Conservation (phyloP, 2,888 invertebrate genomes). For the Ochropacha duplaris region DNA sequence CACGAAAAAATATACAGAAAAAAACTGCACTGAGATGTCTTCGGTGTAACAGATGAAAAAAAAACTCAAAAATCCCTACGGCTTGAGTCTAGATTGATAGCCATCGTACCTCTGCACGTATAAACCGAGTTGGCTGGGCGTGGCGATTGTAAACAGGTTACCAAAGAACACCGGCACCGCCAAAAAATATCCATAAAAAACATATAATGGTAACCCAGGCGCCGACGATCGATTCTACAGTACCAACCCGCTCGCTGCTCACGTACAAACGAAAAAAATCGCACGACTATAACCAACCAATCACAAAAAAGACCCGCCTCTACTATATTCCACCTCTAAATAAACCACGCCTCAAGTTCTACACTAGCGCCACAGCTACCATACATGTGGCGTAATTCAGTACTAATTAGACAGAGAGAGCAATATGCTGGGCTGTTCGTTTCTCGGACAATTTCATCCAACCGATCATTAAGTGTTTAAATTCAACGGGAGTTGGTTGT, state of each 20-base stretch:
- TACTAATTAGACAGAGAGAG: conserved; percentile 74
- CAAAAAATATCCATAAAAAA: conserved; percentile 83
- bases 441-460: conserved; percentile 82
- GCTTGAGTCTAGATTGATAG: conserved; percentile 73
- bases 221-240: conserved; percentile 73
- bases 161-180: conserved; percentile 70
- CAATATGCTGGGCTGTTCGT: conserved; percentile 71
- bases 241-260: conserved; percentile 73
- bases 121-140: conserved; percentile 68
- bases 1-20: conserved; percentile 51
- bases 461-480: conserved; percentile 84
- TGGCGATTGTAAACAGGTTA: conserved; percentile 75
- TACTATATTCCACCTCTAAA: conserved; percentile 52
- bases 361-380: conserved; percentile 62
- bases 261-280: conserved; percentile 76
- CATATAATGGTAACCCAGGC: conserved; percentile 78
- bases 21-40: conserved; percentile 50
- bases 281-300: conserved; percentile 60
- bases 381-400: conserved; percentile 65
- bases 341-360: conserved; percentile 48
- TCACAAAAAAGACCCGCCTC: conserved; percentile 48
- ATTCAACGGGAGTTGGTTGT: conserved; percentile 82
- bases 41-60: conserved; percentile 14
- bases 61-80: conserved; percentile 67
- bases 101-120: conserved; percentile 65